Base-by-base conservation (phyloP, 2,113 vertebrate species). In the Oncorhynchus clarkii region DNA sequence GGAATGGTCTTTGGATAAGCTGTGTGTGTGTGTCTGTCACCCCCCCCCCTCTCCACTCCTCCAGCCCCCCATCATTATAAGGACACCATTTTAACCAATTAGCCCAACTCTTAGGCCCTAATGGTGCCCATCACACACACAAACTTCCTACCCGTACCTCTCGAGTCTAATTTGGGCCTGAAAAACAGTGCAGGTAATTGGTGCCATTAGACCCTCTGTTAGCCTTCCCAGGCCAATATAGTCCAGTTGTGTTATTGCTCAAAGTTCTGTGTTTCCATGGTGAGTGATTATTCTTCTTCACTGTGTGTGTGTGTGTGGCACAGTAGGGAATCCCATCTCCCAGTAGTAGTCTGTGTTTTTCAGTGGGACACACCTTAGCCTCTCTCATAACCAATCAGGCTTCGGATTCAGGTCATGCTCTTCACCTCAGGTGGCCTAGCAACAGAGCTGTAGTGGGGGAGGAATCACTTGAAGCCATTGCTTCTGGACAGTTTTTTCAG, bases 311-410 rank as follows among this genome's bases (percentile, higher is more conserved):
- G n/a, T 70, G 72, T 60, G 80, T 74, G 66, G 72, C 69, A 45
- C 73, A 77, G 75, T 59, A 79, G 82, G 86, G 85, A 87, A 86
- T 84, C 80, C 84, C 54, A 1, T 54, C 48, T 83, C 31, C 31
- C 31, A 31, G 31, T 34, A 34, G 31, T 34, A 34, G 31, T 34
- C 31, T 34, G 5, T 34, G 69, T 74, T 82, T 71, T 83, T 89
- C 81, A 81, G 29, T 78, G 49, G 67, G 80, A 88, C 77, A 85
- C 89, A 89, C 89, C 88, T 91, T 88, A 91, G 88, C 84, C 86
- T 78, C 72, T 31, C 68, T 74, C 45, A 76, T 59, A 75, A 60
- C 84, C 85, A 88, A 82, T 89, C 84, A 75, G 49, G 67, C 76
- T 87, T 80, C 68, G 68, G 78, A 88, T 87, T 87, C 84, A 74